Percentiles rank a stretch among this genome's conserved stretches.
Conservation (phyloP, 2,113 vertebrate species). For the Melanocharis versteri region DNA sequence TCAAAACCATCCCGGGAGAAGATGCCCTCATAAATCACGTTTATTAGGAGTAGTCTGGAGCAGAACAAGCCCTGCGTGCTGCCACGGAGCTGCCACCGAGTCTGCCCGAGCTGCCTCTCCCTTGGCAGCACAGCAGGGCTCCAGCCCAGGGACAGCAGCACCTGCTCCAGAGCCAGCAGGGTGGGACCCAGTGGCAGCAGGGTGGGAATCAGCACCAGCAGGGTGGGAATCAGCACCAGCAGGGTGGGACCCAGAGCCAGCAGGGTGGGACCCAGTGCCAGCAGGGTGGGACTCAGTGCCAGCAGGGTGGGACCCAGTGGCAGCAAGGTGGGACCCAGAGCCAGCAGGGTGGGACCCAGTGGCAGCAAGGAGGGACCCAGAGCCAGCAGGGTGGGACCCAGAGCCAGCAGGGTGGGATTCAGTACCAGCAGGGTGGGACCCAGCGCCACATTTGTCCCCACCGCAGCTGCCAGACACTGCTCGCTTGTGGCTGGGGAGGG, state of each 20-base stretch:
- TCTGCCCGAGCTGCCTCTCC: background rate
- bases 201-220: background rate
- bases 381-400: no score
- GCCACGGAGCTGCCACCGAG: background rate
- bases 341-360: no score
- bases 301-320: no score
- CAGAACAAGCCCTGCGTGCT: background rate
- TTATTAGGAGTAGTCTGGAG: background rate
- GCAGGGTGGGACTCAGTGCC: no score
- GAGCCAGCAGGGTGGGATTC: no score
- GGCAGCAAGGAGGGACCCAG: no score
- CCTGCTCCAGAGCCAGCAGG: background rate
- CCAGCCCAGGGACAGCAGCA: background rate
- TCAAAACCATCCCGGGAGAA: background rate
- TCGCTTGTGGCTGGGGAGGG: background rate
- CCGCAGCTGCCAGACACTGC: rapidly evolving
- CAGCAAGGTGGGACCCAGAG: background rate
- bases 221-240: no score
- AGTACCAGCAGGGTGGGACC: background rate
- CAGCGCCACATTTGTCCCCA: background rate
- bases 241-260: background rate
- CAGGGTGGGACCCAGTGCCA: background rate
- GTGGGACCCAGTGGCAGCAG: background rate
- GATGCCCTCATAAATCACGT: background rate
- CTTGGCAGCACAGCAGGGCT: background rate